These are phyloP conservation scores for Pristionchus mayeri DNA, from an alignment of 2,888 invertebrate species.

Conservation along the genomic window DNA sequence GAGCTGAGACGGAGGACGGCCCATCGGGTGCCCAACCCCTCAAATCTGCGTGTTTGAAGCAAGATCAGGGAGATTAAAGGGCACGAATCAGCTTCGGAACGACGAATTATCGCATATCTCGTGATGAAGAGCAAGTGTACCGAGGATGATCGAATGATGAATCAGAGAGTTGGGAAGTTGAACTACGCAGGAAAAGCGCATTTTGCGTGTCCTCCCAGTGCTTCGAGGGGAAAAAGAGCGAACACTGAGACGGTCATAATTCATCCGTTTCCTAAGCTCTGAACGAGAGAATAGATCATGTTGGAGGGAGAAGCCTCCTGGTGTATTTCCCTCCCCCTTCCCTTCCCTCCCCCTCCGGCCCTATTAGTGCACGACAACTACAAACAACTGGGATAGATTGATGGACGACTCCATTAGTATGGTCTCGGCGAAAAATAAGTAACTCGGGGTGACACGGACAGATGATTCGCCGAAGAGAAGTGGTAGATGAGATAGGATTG, in stretches of 20 bases:
- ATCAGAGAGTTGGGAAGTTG: neutral
- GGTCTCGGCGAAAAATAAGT: neutral
- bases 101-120: neutral
- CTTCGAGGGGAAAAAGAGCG: neutral
- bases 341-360: neutral
- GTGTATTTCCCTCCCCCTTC: neutral
- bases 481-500: no score
- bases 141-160: constrained; percentile 18
- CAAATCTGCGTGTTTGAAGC: neutral
- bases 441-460: constrained; percentile 9
- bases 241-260: constrained; percentile 7
- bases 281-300: constrained; percentile 34
- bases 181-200: neutral
- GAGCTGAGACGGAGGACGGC: neutral
- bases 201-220: constrained; percentile 20
- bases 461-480: neutral
- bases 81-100: no score
- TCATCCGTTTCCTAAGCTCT: constrained; percentile 29
- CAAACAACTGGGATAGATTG: neutral
- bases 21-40: neutral
- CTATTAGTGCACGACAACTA: constrained; percentile 3
- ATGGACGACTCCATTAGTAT: neutral
- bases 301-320: neutral
- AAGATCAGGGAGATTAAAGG: no score
- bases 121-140: neutral